Evolutionary conservation across 2,113 vertebrate species (phyloP).

Genomic region (Hypocryptadius cinnamomeus): DNA sequence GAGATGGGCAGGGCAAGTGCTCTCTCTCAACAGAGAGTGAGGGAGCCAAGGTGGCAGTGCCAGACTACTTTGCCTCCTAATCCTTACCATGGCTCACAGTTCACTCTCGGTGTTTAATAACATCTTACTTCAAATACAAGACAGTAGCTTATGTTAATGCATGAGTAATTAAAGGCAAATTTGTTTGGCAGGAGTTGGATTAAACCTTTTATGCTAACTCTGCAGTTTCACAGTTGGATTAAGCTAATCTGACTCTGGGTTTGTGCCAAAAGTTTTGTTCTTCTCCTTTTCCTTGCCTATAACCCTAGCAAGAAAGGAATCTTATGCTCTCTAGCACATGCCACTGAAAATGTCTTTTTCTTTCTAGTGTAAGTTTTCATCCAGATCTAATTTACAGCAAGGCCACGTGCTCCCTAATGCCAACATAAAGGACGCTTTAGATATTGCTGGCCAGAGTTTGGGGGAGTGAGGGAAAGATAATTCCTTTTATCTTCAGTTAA

Average conservation of each 20-base stretch:
- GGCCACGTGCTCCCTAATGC: not conserved
- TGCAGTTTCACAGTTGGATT: conserved; percentile 30
- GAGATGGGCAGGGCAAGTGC: not conserved
- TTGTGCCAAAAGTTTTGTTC: conserved; percentile 10
- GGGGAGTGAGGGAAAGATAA: not conserved
- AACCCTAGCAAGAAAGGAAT: conserved; percentile 13
- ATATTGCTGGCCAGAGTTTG: not conserved
- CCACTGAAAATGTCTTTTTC: not conserved
- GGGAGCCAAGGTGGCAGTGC: not conserved
- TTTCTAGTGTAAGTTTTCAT: not conserved
- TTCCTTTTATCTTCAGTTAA: not conserved
- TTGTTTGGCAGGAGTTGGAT: conserved; percentile 16
- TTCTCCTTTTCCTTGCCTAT: not conserved
- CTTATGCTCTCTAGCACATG: not conserved
- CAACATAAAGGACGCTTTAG: not conserved
- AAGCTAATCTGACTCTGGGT: not conserved
- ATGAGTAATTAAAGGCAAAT: conserved; percentile 20
- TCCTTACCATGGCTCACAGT: not conserved
- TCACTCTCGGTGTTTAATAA: not conserved
- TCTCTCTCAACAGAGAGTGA: not conserved
- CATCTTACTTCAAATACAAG: not conserved
- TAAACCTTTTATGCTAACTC: conserved; percentile 24
- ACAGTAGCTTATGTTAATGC: not conserved
- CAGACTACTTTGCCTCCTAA: not conserved
- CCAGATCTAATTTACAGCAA: not conserved